Evolutionary conservation across 1,140 invertebrate species (phyloP).

Genomic region (Rhagoletis zephyria): DNA sequence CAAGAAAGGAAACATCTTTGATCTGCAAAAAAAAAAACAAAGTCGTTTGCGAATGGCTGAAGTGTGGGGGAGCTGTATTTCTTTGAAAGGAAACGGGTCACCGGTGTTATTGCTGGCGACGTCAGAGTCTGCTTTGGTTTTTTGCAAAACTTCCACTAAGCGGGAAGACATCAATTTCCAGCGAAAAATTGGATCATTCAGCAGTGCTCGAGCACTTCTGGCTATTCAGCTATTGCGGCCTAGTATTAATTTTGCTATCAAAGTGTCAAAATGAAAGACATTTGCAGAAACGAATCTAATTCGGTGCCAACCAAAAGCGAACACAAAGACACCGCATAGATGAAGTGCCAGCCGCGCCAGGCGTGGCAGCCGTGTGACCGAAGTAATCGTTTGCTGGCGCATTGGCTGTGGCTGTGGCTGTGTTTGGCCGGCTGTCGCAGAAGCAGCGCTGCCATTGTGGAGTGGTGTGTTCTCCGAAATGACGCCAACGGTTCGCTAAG

Average conservation of each 20-base stretch:
- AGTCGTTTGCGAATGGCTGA: not conserved
- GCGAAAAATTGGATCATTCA: conserved; percentile 33
- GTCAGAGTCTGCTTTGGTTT: not conserved
- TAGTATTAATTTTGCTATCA: conserved; percentile 54
- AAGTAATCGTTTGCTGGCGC: not conserved
- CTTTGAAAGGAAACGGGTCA: not conserved
- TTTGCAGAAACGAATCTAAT: conserved; percentile 52
- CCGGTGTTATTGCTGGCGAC: not conserved
- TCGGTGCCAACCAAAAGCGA: not conserved
- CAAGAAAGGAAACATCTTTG: not conserved
- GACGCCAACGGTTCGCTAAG: not conserved
- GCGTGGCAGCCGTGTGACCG: not conserved
- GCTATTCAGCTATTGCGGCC: not conserved
- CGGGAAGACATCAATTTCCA: not conserved
- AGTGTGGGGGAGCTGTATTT: not conserved
- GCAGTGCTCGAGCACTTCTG: not conserved
- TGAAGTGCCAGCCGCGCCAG: not conserved
- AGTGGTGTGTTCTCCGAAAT: conserved; percentile 29
- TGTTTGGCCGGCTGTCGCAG: no score
- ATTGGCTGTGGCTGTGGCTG: not conserved
- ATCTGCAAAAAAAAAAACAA: not conserved
- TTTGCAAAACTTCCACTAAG: not conserved
- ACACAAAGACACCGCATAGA: not conserved
- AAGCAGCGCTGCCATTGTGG: not conserved
- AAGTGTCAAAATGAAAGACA: conserved; percentile 56